Evolutionary conservation across 2,113 vertebrate species (phyloP).

Genomic region (Glaucidium brasilianum): DNA sequence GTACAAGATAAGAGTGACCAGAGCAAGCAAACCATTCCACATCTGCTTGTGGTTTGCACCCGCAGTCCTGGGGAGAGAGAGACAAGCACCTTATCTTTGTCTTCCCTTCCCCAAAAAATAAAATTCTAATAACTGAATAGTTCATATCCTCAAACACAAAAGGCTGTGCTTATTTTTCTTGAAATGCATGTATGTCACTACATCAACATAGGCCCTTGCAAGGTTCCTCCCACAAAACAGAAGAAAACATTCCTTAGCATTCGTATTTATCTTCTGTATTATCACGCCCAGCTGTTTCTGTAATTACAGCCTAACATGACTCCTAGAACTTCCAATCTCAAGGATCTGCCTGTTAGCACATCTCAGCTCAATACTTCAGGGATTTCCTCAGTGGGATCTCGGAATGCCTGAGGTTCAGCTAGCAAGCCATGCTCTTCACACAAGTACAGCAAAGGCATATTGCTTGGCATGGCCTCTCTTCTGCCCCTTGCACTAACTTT

Average conservation of each 20-base stretch:
- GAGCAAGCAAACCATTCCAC: constrained; percentile 88
- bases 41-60: constrained; percentile 85
- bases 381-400: neutral
- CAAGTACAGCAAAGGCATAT: neutral
- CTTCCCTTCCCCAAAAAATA: neutral
- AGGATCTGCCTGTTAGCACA: fast-evolving
- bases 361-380: neutral
- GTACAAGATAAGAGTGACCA: constrained; percentile 88
- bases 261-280: neutral
- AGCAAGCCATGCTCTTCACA: fast-evolving
- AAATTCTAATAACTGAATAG: neutral
- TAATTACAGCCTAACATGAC: neutral
- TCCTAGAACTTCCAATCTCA: neutral
- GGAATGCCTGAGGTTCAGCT: neutral
- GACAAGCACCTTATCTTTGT: neutral
- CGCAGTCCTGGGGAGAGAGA: constrained; percentile 79
- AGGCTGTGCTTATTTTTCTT: neutral
- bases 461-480: neutral
- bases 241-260: neutral
- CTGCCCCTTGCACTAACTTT: neutral
- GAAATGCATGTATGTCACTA: fast-evolving
- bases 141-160: neutral
- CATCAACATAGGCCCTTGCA: neutral
- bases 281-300: neutral
- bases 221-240: neutral